These are phyloP conservation scores for Leptarthrus brevirostris DNA, from an alignment of 2,888 invertebrate genomes.

Conservation along the genomic window DNA sequence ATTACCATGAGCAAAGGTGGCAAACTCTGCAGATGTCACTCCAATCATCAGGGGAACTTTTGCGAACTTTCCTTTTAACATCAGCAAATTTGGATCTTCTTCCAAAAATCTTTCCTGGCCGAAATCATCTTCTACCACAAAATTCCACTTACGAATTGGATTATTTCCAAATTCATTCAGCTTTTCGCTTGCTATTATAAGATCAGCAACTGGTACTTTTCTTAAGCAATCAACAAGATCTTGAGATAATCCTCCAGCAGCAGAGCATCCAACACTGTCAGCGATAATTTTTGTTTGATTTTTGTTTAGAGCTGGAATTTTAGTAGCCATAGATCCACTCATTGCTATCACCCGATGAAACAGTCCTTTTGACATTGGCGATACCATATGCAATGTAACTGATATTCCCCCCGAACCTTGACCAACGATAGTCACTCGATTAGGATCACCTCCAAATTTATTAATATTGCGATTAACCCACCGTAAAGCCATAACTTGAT, in stretches of 20 bases:
- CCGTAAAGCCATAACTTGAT: conserved; percentile 74
- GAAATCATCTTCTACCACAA: conserved; percentile 68
- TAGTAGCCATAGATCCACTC: conserved; percentile 73
- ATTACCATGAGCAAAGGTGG: conserved; percentile 11
- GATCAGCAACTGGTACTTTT: conserved; percentile 62
- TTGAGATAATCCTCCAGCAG: conserved; percentile 62
- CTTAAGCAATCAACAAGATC: conserved; percentile 73
- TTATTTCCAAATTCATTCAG: conserved; percentile 43
- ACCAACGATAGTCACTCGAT: conserved; percentile 73
- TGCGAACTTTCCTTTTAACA: not conserved
- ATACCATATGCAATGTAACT: conserved; percentile 69
- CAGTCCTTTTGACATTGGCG: conserved; percentile 73
- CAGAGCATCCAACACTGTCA: conserved; percentile 70
- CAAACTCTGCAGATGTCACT: conserved; percentile 21
- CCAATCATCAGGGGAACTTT: conserved; percentile 17
- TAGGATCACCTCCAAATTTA: conserved; percentile 75
- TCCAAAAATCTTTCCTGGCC: conserved; percentile 67
- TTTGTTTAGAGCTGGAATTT: conserved; percentile 71
- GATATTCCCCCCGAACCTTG: conserved; percentile 69
- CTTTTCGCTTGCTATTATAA: conserved; percentile 18
- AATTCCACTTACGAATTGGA: conserved; percentile 61
- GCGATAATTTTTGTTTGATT: conserved; percentile 66
- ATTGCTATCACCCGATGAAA: conserved; percentile 77
- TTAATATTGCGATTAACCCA: conserved; percentile 75
- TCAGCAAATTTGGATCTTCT: conserved; percentile 61